Percentiles rank a stretch among this genome's conserved stretches.
Conservation (phyloP, 2,797 vertebrate species). For the Trichosurus vulpecula region DNA sequence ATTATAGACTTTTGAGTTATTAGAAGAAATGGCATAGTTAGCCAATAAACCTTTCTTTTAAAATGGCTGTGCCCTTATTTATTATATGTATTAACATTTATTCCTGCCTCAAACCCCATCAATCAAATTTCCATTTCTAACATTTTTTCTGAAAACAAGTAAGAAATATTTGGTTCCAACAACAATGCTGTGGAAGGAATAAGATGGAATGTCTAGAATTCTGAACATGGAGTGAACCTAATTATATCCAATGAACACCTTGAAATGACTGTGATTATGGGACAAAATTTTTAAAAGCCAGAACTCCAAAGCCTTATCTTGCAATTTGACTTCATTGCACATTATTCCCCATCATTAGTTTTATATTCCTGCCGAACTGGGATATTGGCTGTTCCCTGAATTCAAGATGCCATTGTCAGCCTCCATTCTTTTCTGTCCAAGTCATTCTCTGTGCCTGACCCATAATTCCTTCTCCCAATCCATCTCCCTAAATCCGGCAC, state of each 20-base stretch:
- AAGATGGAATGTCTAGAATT: background rate
- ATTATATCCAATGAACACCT: constrained; percentile 20
- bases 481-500: background rate
- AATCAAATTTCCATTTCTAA: constrained; percentile 60
- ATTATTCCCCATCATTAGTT: background rate
- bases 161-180: constrained; percentile 59
- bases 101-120: constrained; percentile 58
- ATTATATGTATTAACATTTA: constrained; percentile 61
- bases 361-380: background rate
- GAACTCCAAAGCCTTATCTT: background rate
- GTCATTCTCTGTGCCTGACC: background rate
- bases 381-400: background rate
- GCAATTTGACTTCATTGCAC: background rate
- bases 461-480: background rate
- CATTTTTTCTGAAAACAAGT: constrained; percentile 49
- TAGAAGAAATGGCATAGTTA: constrained; percentile 53
- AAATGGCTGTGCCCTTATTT: constrained; percentile 62
- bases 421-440: background rate
- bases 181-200: constrained; percentile 40
- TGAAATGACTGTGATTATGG: background rate
- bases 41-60: constrained; percentile 67
- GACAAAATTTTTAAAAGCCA: background rate
- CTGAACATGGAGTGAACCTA: constrained; percentile 2
- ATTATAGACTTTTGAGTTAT: constrained; percentile 48
- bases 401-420: background rate